phyloP scores from a whole-genome alignment of 2,113 vertebrate genomes.

The Pantherophis guttatus region DNA sequence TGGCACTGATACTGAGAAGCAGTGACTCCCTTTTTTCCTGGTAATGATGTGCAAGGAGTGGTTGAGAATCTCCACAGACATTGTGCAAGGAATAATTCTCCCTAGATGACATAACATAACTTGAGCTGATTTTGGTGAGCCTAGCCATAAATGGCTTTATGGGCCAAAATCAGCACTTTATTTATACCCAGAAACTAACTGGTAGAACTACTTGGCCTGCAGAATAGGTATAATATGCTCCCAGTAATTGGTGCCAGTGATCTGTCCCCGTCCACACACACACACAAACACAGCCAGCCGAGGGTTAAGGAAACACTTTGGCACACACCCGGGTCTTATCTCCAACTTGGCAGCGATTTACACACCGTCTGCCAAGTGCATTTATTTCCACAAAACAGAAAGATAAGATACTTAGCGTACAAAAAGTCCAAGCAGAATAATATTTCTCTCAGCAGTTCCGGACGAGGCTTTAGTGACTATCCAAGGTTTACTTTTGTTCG shows the following conservation, averaged over 20 bases:
- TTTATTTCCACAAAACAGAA: too few species aligned
- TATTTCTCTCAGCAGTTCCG: too few species aligned
- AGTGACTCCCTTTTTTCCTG: background rate
- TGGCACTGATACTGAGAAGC: background rate
- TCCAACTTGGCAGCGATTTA: too few species aligned
- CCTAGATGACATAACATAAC: background rate
- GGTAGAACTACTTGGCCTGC: background rate
- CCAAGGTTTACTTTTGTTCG: too few species aligned
- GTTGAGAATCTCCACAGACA: background rate
- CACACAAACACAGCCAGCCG: too few species aligned
- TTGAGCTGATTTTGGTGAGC: background rate
- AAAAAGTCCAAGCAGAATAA: too few species aligned
- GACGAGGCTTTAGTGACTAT: too few species aligned
- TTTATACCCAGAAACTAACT: background rate
- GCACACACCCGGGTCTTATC: too few species aligned
- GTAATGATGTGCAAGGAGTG: background rate
- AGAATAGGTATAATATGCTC: background rate
- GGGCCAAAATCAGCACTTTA: background rate
- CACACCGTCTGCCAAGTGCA: too few species aligned
- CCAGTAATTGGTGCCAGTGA: background rate
- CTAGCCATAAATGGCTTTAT: background rate
- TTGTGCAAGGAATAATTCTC: background rate
- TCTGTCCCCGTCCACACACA: too few species aligned
- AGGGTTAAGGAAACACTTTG: too few species aligned
- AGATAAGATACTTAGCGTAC: too few species aligned